Evolutionary conservation across 2,113 vertebrate genomes (phyloP).

Genomic region (Tinamus guttatus): DNA sequence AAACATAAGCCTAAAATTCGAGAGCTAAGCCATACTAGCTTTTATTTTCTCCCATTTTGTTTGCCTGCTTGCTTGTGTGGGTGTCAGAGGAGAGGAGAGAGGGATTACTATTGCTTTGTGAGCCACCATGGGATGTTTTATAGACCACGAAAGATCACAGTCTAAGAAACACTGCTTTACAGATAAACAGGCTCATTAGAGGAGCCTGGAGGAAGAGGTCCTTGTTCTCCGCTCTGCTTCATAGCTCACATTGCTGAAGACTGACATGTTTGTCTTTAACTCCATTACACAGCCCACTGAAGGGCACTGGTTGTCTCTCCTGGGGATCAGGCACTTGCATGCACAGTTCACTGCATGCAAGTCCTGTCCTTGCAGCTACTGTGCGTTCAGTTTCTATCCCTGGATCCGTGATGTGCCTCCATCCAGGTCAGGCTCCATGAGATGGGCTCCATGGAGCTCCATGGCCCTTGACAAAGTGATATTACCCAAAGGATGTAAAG

Average conservation of each 20-base stretch:
- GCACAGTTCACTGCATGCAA: neutral
- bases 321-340: neutral
- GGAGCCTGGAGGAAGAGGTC: neutral
- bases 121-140: conserved; percentile 38
- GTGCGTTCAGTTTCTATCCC: neutral
- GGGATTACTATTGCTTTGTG: conserved; percentile 20
- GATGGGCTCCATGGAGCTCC: too few species aligned
- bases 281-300: rapidly evolving
- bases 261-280: neutral
- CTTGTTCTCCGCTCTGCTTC: neutral
- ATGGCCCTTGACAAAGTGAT: neutral
- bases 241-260: neutral
- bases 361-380: neutral
- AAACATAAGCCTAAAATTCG: conserved; percentile 15
- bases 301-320: neutral
- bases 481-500: neutral
- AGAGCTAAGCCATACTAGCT: conserved; percentile 13
- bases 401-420: neutral
- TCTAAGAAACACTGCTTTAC: neutral
- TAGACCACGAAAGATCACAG: conserved; percentile 15
- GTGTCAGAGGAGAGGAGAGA: neutral
- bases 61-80: neutral
- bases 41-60: conserved; percentile 33
- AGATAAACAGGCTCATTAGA: neutral
- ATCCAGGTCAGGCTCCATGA: neutral